Percentiles rank a stretch among this genome's conserved stretches.
These are phyloP conservation scores for Athene cunicularia DNA, from an alignment of 2,113 vertebrate species.

Conservation along the genomic window DNA sequence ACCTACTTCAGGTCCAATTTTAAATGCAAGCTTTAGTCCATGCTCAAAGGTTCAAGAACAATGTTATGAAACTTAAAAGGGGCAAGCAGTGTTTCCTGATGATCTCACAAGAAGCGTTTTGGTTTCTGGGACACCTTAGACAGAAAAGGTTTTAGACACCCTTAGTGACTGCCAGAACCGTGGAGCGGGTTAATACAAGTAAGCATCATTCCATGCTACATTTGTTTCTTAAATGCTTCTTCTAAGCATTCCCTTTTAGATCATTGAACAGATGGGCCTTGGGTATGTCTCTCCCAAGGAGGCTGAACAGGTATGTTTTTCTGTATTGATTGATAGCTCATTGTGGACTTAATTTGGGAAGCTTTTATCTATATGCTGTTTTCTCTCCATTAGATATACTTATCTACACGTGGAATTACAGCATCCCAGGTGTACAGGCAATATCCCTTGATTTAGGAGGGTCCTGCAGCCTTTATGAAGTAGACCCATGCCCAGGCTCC, in stretches of 20 bases:
- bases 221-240: constrained; percentile 11
- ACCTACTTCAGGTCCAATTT: background rate
- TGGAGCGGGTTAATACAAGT: background rate
- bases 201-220: background rate
- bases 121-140: background rate
- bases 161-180: background rate
- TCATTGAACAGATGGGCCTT: constrained; percentile 1
- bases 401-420: background rate
- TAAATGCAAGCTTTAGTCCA: background rate
- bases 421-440: background rate
- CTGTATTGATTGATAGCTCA: background rate
- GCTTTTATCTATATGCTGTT: background rate
- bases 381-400: background rate
- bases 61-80: background rate
- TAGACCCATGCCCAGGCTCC: background rate
- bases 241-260: background rate
- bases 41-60: background rate
- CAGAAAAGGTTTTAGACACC: background rate
- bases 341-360: background rate
- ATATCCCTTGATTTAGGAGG: background rate
- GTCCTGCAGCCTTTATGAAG: background rate
- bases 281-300: background rate
- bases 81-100: background rate
- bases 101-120: background rate
- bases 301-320: background rate